Percentiles rank a stretch among this genome's conserved stretches.
Conservation (phyloP, 2,113 vertebrate genomes). For the Sylvietta virens region DNA sequence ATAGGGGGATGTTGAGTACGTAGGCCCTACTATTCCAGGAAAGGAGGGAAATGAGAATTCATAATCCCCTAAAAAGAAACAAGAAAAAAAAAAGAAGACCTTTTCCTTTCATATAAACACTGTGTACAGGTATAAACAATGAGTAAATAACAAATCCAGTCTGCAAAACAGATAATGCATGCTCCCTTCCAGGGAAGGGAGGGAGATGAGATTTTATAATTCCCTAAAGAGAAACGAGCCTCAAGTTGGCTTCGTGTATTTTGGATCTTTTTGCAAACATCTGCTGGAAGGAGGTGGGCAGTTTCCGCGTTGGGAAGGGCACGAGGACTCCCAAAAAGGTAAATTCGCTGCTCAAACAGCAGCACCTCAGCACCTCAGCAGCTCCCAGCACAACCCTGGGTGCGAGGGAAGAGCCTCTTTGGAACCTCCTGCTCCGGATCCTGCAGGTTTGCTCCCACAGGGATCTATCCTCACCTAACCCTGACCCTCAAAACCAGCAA, state of each 20-base stretch:
- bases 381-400: rapidly evolving
- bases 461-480: constrained; percentile 30
- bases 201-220: neutral
- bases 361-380: neutral
- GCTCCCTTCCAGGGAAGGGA: neutral
- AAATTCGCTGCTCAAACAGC: rapidly evolving
- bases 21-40: too few species aligned
- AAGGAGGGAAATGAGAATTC: neutral
- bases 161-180: neutral
- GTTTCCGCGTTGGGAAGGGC: neutral
- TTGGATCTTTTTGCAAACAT: neutral
- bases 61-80: neutral
- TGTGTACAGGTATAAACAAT: neutral
- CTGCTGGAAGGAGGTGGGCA: neutral
- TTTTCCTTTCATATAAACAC: neutral
- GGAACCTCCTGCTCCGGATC: neutral
- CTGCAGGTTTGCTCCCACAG: neutral
- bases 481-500: constrained; percentile 14
- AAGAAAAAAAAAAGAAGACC: neutral
- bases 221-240: neutral
- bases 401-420: rapidly evolving
- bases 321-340: neutral
- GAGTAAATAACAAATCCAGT: neutral
- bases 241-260: neutral
- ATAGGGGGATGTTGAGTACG: too few species aligned